phyloP scores from a whole-genome alignment of 2,888 invertebrate species.

The Mamestra brassicae region DNA sequence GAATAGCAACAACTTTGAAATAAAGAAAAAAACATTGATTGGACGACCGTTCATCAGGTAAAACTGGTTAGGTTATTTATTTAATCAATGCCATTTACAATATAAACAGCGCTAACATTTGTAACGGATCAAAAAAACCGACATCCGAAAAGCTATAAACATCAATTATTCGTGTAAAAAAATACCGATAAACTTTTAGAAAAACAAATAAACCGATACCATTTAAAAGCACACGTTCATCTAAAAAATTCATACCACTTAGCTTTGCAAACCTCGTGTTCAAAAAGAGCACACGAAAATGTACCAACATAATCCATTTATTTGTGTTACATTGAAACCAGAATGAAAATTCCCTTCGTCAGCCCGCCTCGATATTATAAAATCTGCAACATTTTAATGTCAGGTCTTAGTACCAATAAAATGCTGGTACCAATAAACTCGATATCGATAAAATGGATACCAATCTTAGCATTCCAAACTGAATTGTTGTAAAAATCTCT shows the following conservation, averaged over 20 bases:
- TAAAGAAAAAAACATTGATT: no score
- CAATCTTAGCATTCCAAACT: constrained; percentile 37
- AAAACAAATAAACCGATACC: constrained; percentile 19
- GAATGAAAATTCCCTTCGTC: constrained; percentile 44
- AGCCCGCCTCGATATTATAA: constrained; percentile 45
- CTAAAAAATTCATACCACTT: constrained; percentile 13
- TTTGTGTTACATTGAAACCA: constrained; percentile 18
- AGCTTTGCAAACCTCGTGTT: not conserved
- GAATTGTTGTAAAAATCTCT: constrained; percentile 33
- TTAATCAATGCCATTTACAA: no score
- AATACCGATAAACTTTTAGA: not conserved
- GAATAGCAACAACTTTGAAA: no score
- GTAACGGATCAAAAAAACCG: not conserved
- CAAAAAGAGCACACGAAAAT: constrained; percentile 22
- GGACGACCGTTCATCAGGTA: no score
- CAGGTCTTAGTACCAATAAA: constrained; percentile 51
- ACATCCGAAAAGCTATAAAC: constrained; percentile 8
- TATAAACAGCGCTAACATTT: not conserved
- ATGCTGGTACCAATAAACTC: constrained; percentile 33
- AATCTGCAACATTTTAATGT: constrained; percentile 58
- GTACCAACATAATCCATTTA: constrained; percentile 37
- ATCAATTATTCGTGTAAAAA: not conserved
- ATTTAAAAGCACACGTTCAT: constrained; percentile 8
- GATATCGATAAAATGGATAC: constrained; percentile 53
- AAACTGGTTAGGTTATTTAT: no score